Base-by-base conservation (phyloP, 2,888 invertebrate species). In the Crocallis elinguaria region DNA sequence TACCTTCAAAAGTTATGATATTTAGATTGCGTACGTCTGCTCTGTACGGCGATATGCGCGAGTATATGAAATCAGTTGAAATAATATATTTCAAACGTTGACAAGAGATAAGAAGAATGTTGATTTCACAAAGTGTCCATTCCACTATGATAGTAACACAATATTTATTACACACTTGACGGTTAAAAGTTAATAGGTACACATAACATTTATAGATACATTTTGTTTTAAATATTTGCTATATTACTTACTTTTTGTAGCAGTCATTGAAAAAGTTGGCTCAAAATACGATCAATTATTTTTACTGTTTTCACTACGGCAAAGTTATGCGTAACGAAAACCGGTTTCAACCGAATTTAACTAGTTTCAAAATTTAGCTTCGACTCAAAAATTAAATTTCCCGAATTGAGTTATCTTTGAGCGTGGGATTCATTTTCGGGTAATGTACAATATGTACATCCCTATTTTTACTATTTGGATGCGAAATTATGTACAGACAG, bases 361-460 rank as follows among this genome's bases (percentile, higher is more conserved):
- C 52, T 52, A 29, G 42, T 37, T 42, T 9, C 37, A 29, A 12
- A 44, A 46, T 17, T 52, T 52, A 46, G 46, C 46, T 32, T 7
- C 21, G 25, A 19, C 6, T 46, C 52, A 52, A 30, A 42, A 42
- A 36, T 46, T 41, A 30, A 46, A 21, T 17, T 12, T 11, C 16
- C 8, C 9, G n/a, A 41, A 46, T 46, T 14, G 19, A 19, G 16
- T 29, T 32, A 29, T 32, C 35, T 45, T 36, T 25, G 17, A 17
- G 23, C 23, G 2, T 8, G 1, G 23, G 23, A 19, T 23, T 23
- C 8, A 6, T 23, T 8, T 23, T 23, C 23, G 23, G 23, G 6
- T 23, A 23, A 8, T 6, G 23, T 6, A 8, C 6, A 23, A 8
- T 23, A 23, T 23, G 8, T 23, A n/a, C n/a, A n/a, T n/a, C n/a